Conservation (phyloP, 2,888 invertebrate species). For the Cheilosia vernalis region DNA sequence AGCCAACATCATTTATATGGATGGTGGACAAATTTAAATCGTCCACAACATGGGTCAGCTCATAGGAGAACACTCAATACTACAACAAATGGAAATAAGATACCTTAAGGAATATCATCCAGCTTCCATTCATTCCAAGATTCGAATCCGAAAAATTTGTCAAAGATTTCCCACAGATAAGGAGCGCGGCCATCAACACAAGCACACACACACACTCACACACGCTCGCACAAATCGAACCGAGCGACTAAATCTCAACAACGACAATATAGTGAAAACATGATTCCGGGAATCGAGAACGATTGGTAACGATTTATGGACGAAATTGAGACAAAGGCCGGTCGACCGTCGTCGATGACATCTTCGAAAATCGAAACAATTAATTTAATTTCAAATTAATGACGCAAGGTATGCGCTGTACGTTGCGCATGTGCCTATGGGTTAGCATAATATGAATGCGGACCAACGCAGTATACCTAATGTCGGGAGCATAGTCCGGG, state of each 20-base stretch:
- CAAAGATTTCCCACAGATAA: slow-evolving; percentile 75
- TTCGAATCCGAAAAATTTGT: slow-evolving; percentile 73
- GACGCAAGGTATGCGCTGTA: slow-evolving; percentile 43
- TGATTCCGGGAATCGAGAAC: slow-evolving; percentile 70
- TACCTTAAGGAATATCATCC: slow-evolving; percentile 39
- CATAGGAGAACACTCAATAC: slow-evolving; percentile 40
- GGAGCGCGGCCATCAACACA: slow-evolving; percentile 31
- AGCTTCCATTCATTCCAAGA: slow-evolving; percentile 71
- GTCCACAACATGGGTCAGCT: slow-evolving; percentile 36
- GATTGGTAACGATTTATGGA: slow-evolving; percentile 74
- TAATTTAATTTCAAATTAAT: slow-evolving; percentile 74
- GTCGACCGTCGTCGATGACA: slow-evolving; percentile 72
- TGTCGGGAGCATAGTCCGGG: slow-evolving; percentile 20
- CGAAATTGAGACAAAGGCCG: slow-evolving; percentile 74
- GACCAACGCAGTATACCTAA: not conserved
- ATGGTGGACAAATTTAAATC: slow-evolving; percentile 58
- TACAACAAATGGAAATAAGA: slow-evolving; percentile 69
- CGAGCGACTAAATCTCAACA: slow-evolving; percentile 43
- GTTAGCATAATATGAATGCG: not conserved
- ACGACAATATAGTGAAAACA: slow-evolving; percentile 71
- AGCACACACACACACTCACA: not conserved
- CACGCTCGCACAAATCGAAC: not conserved
- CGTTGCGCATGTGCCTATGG: slow-evolving; percentile 30
- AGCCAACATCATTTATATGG: slow-evolving; percentile 2
- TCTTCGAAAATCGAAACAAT: slow-evolving; percentile 70